Evolutionary conservation across 1,140 invertebrate species (phyloP).

Genomic region (Hypsibius dujardini): DNA sequence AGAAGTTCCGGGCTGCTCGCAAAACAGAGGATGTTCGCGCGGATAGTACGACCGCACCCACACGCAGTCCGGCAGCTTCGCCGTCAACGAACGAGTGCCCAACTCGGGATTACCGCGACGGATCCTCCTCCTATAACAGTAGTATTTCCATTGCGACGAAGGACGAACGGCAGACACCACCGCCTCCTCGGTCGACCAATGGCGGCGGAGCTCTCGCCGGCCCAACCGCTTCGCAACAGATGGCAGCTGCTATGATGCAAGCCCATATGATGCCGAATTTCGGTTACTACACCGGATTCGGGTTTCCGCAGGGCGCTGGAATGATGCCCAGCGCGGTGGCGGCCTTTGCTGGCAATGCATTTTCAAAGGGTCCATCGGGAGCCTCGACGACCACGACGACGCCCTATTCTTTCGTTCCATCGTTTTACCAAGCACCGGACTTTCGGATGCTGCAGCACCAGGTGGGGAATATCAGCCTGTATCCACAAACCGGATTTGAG

Average conservation of each 20-base stretch:
- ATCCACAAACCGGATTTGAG: neutral
- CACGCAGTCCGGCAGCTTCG: neutral
- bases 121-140: no score
- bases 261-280: no score
- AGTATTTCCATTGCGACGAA: no score
- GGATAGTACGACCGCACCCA: neutral
- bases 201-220: neutral
- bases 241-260: no score
- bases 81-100: neutral
- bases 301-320: neutral
- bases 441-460: neutral
- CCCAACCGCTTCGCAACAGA: no score
- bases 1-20: constrained; percentile 65
- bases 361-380: no score
- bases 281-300: neutral
- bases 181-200: neutral
- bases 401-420: neutral
- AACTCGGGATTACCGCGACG: no score
- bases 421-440: neutral
- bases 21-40: constrained; percentile 41
- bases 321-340: neutral
- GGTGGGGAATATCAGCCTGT: neutral
- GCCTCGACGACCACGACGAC: neutral
- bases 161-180: no score
- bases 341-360: neutral